Evolutionary conservation across 2,113 vertebrate species (phyloP), one percentile per base, ranked within the genome.

Genomic region (Aspidoscelis tigris): DNA sequence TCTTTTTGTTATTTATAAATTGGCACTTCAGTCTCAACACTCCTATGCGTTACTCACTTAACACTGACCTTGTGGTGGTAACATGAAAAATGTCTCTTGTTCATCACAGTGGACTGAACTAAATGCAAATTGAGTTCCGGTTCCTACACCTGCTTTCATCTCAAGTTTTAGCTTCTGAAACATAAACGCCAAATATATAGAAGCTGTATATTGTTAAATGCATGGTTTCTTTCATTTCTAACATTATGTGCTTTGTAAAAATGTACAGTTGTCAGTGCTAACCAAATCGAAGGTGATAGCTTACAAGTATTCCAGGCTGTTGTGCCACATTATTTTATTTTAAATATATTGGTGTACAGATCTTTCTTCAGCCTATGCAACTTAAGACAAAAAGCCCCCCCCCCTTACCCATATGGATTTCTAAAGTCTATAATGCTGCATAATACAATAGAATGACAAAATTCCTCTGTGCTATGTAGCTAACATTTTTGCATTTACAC

Each of bases 181-280:
- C 87, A 76, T 90, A 93, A 91, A 77, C 3, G 87, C 86, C 88
- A 91, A 87, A 90, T 90, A 94, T 95, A 91, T 94, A 94, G 88
- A 91, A 95, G 83, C 86, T 90, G 94, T 88, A 93, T 92, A 94
- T 89, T 94, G 91, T 90, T 95, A 95, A 61, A 92, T 97, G 96
- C 96, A 97, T 97, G 96, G 89, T 91, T 84, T 80, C 61, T 80
- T 93, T 93, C 79, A 92, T 96, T 96, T 96, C 90, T 95, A 95
- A 94, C 88, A 92, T 93, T 94, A 93, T 93, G 94, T 96, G 95
- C 94, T 95, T 94, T 96, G 94, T 96, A 96, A 95, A 84, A 94
- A 96, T 96, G 95, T 96, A 96, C 95, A 97, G 95, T 94, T 96
- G 93, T 89, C 95, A 93, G 94, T 91, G 90, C 91, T 94, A 94